These are phyloP conservation scores for Hypomecis atomaria DNA, from an alignment of 2,888 invertebrate genomes.

Conservation along the genomic window DNA sequence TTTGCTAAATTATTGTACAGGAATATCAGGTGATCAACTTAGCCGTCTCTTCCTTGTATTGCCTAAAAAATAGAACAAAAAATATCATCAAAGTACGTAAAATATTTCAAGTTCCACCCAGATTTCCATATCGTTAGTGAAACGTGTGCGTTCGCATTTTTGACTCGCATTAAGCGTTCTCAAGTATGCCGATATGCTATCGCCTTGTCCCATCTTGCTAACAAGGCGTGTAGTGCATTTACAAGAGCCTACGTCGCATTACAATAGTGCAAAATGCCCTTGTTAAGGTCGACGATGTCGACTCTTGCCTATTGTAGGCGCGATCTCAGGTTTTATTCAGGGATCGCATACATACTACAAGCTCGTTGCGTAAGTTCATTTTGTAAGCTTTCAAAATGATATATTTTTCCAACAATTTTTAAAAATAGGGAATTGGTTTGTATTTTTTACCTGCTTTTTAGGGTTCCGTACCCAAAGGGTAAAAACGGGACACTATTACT, in stretches of 20 bases:
- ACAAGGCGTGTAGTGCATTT: slow-evolving; percentile 42
- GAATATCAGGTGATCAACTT: no score
- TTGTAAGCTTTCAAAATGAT: neutral
- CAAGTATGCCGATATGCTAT: slow-evolving; percentile 38
- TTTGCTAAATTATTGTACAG: no score
- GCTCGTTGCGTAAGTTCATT: neutral
- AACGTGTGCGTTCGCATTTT: slow-evolving; percentile 34
- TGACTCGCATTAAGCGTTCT: slow-evolving; percentile 34
- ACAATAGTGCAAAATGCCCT: slow-evolving; percentile 43
- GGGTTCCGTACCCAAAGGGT: no score
- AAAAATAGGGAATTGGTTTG: no score
- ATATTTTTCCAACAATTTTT: no score
- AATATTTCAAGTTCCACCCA: neutral
- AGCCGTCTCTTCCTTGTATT: no score
- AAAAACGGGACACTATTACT: no score
- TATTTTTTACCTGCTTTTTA: no score
- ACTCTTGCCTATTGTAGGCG: slow-evolving; percentile 42
- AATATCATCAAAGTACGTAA: no score
- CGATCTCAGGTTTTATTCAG: slow-evolving; percentile 37
- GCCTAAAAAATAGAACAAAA: no score
- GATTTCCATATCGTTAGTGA: slow-evolving; percentile 30
- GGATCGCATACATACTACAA: slow-evolving; percentile 14
- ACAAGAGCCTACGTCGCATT: slow-evolving; percentile 36
- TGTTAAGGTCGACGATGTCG: slow-evolving; percentile 33
- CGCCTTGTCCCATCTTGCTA: slow-evolving; percentile 41